Evolutionary conservation across 1,140 invertebrate genomes (phyloP).

Genomic region (Drosophila pseudoobscura): DNA sequence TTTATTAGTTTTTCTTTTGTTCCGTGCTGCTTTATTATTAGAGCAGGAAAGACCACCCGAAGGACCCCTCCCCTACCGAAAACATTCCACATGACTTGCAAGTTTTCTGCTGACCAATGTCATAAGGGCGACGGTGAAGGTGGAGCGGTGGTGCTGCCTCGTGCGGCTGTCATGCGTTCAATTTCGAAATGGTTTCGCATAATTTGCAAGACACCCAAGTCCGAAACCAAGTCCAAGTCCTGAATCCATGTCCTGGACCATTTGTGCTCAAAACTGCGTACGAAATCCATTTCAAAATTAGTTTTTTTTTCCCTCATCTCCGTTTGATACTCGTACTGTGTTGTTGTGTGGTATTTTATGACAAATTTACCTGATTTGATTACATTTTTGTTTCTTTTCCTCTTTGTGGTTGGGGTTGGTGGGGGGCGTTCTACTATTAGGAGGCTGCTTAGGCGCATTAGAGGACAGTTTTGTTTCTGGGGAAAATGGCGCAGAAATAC

Average conservation of each 20-base stretch:
- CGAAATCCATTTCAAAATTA: conserved; percentile 82
- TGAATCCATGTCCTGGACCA: conserved; percentile 45
- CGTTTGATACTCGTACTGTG: conserved; percentile 12
- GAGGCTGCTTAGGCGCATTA: conserved; percentile 46
- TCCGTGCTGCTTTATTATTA: conserved; percentile 74
- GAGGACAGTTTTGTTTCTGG: conserved; percentile 30
- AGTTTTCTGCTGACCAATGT: conserved; percentile 81
- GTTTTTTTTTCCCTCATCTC: conserved; percentile 49
- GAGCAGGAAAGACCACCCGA: conserved; percentile 17
- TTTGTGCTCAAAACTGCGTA: conserved; percentile 81
- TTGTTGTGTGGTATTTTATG: conserved; percentile 69
- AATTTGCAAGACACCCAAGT: conserved; percentile 73
- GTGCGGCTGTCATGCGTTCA: conserved; percentile 73
- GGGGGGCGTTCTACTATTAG: conserved; percentile 11
- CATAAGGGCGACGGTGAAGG: conserved; percentile 46
- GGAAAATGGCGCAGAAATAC: conserved; percentile 35
- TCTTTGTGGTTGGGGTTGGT: not conserved
- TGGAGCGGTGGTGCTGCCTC: conserved; percentile 7
- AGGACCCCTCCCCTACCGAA: not conserved
- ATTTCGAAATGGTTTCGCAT: conserved; percentile 83
- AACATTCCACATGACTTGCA: conserved; percentile 70
- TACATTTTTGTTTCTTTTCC: conserved; percentile 55
- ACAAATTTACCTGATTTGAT: conserved; percentile 83
- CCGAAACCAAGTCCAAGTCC: conserved; percentile 29
- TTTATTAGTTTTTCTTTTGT: conserved; percentile 82